A percentile compares a stretch with the other conserved stretches of the same genome.
These are phyloP conservation scores for Bellardia pandia DNA, from an alignment of 2,888 invertebrate species.

Conservation along the genomic window DNA sequence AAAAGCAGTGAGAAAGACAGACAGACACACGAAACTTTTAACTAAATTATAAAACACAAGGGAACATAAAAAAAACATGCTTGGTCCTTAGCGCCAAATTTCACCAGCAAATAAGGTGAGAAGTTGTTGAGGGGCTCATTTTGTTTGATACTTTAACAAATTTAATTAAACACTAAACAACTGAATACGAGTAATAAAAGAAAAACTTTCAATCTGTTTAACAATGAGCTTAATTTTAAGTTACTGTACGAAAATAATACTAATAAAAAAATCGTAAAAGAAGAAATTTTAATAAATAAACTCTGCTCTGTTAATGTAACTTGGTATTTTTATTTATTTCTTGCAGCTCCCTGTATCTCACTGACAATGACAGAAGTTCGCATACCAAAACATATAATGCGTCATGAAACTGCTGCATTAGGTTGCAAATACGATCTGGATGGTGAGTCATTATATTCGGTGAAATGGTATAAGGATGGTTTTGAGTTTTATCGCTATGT, in stretches of 20 bases:
- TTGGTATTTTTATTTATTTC: conserved; percentile 60
- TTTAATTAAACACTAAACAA: conserved; percentile 49
- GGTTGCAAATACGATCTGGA: conserved; percentile 94
- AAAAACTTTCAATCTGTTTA: conserved; percentile 3
- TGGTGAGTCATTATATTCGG: conserved; percentile 92
- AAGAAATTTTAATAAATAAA: conserved; percentile 16
- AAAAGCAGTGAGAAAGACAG: background rate
- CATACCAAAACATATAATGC: conserved; percentile 92
- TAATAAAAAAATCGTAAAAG: background rate
- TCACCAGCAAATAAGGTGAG: conserved; percentile 26
- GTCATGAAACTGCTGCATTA: conserved; percentile 90
- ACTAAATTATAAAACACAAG: conserved; percentile 43
- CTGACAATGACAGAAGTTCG: conserved; percentile 91
- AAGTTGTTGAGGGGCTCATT: background rate
- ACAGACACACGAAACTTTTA: conserved; percentile 25
- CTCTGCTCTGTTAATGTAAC: conserved; percentile 15
- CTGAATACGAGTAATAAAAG: background rate
- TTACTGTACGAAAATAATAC: background rate
- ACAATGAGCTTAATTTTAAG: conserved; percentile 38
- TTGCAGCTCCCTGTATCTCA: conserved; percentile 84
- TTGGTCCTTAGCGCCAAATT: background rate
- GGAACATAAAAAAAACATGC: background rate
- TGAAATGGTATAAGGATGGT: conserved; percentile 96
- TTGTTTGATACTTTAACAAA: conserved; percentile 3
- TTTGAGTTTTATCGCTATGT: conserved; percentile 95